These are phyloP conservation scores for Electrophaes corylata DNA, from an alignment of 2,888 invertebrate genomes.

Conservation along the genomic window DNA sequence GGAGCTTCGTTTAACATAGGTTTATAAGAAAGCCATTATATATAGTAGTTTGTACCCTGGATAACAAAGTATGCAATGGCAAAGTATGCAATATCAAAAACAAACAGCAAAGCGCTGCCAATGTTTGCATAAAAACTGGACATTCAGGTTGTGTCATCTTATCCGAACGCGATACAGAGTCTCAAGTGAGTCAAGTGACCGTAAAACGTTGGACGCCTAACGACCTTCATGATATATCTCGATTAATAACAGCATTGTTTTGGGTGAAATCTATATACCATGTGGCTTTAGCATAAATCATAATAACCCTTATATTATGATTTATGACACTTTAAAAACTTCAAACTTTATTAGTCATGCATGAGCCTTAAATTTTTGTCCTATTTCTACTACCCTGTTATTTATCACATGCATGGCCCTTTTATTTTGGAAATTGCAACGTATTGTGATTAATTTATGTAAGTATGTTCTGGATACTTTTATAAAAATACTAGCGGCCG, in stretches of 20 bases:
- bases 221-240: conserved; percentile 9
- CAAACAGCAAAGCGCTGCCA: conserved; percentile 5
- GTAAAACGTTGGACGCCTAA: not conserved
- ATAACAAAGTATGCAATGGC: not conserved
- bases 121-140: conserved; percentile 11
- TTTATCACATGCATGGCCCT: too few species aligned
- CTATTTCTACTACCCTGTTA: too few species aligned
- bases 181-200: not conserved
- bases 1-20: too few species aligned
- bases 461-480: not conserved
- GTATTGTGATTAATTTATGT: too few species aligned
- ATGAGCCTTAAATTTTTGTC: too few species aligned
- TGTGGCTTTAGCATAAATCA: not conserved
- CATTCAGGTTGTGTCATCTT: conserved; percentile 18
- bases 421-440: too few species aligned
- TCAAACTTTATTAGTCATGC: too few species aligned
- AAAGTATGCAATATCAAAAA: too few species aligned
- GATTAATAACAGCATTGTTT: not conserved
- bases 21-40: too few species aligned
- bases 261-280: not conserved
- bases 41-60: not conserved
- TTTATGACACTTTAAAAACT: too few species aligned
- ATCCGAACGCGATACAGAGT: conserved; percentile 2
- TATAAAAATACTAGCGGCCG: not conserved
- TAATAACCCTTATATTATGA: not conserved